phyloP scores from a whole-genome alignment of 2,888 invertebrate species.

The Tetheella fluctuosa region DNA sequence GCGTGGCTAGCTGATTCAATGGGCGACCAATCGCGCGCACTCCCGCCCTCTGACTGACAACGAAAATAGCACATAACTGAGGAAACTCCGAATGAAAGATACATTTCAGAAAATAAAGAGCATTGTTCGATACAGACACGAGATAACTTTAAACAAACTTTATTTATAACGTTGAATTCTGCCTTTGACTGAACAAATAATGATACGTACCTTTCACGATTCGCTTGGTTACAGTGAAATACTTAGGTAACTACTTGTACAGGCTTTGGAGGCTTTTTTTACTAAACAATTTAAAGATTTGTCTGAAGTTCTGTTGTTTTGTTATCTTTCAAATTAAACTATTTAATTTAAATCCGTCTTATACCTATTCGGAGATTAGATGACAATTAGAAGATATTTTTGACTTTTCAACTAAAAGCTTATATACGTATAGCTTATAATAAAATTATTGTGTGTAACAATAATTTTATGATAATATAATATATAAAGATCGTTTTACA shows the following conservation, averaged over 20 bases:
- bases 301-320: no score
- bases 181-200: neutral
- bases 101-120: constrained; percentile 47
- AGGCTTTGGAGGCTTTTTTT: no score
- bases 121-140: constrained; percentile 39
- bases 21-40: constrained; percentile 54
- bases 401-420: no score
- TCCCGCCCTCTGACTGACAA: constrained; percentile 61
- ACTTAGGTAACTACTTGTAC: neutral
- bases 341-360: no score
- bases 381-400: no score
- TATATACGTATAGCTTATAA: no score
- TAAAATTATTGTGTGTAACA: no score
- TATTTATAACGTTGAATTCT: neutral
- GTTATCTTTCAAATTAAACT: no score
- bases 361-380: no score
- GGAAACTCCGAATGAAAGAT: constrained; percentile 51
- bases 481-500: no score
- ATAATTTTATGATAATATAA: no score
- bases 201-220: neutral
- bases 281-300: no score
- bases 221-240: neutral
- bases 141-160: constrained; percentile 19
- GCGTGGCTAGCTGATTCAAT: constrained; percentile 12
- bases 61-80: constrained; percentile 64